Conservation (phyloP, 1,140 invertebrate genomes). For the Orius laevigatus region DNA sequence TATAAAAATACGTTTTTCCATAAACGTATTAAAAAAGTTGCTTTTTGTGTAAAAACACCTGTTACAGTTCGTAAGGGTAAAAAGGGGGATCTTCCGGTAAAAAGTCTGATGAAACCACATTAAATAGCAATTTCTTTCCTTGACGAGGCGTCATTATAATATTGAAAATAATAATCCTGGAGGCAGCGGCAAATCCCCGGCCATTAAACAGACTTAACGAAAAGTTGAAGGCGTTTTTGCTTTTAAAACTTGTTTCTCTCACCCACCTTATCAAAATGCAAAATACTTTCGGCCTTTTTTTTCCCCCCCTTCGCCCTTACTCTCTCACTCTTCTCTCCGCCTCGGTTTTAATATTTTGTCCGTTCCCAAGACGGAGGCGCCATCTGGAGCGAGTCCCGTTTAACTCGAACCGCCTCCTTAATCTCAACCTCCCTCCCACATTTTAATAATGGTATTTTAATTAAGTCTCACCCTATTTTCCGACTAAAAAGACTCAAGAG, state of each 20-base stretch:
- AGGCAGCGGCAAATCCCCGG: neutral
- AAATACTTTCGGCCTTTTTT: conserved; percentile 14
- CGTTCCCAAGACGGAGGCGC: neutral
- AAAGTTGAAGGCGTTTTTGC: conserved; percentile 15
- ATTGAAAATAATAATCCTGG: conserved; percentile 14
- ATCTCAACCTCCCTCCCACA: conserved; percentile 11
- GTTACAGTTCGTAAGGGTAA: conserved; percentile 1
- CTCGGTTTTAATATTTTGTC: conserved; percentile 17
- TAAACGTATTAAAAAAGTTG: too few species aligned
- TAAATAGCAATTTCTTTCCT: conserved; percentile 8
- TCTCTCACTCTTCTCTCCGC: too few species aligned
- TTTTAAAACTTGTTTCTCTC: conserved; percentile 15
- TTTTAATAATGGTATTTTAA: conserved; percentile 20
- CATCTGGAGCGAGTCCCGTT: conserved; percentile 10
- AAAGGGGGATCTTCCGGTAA: neutral
- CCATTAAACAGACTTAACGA: conserved; percentile 18
- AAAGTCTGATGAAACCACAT: conserved; percentile 8
- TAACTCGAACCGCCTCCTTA: conserved; percentile 9
- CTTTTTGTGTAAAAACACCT: neutral
- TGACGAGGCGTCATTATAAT: conserved; percentile 14
- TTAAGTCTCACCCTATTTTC: conserved; percentile 15
- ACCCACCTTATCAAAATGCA: conserved; percentile 19
- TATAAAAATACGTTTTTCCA: too few species aligned
- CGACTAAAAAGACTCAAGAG: neutral
- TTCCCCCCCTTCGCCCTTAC: neutral